Base-by-base conservation (phyloP, 2,888 invertebrate species). In the Tipula vernalis region DNA sequence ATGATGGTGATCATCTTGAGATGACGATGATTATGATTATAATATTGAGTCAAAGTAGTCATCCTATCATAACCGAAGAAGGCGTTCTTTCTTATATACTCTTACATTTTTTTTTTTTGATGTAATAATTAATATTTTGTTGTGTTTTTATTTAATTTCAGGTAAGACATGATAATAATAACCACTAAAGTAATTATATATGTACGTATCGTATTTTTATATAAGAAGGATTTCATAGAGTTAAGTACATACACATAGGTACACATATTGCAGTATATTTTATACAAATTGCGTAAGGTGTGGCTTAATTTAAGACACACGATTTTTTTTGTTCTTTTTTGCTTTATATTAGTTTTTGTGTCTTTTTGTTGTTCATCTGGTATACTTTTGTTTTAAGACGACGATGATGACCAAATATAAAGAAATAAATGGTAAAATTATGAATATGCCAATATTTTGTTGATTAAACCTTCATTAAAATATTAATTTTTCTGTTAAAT, bases 241-340 rank as follows among this genome's bases (percentile, higher is more conserved):
- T 71, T 18, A 28, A 71, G 28, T 28, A 28, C 3, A 28, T 51
- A 51, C 15, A 15, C 18, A 3, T 15, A 57, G 2, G 10, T 15
- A 57, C 15, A 15, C 51, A 18, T 4, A 57, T 15, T 5, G 51
- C 15, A 15, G 51, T n/a, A n/a, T 15, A 71, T 71, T 71, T 71
- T 71, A 71, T 28, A 71, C 5, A 71, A 71, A 71, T 28, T 71
- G 71, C 71, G 71, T 71, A 71, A 71, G 71, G 71, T 71, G 71
- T 71, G 71, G 71, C 71, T 71, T 71, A 71, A 71, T 71, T 71
- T 71, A 71, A 71, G 71, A 71, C 71, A 71, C 71, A 71, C 71
- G 71, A 71, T 71, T 71, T 71, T 28, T 28, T 28, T 28, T 28
- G 28, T 28, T 28, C 28, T 28, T 28, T 28, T 71, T 71, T 71